Conservation (phyloP, 2,113 vertebrate species). For the Danio rerio region GRCz12tu NC_133177.1:267001-267500, state of each 20-base stretch:
- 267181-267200: not conserved
- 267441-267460: not conserved
- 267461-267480: not conserved
- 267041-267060: not conserved
- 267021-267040: not conserved
- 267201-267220: not conserved
- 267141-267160: not conserved
- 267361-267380: not conserved
- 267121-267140: not conserved
- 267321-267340: not conserved
- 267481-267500: not conserved
- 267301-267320: slow-evolving; percentile 12
- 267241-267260: not conserved
- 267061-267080: not conserved
- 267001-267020: not conserved
- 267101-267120: not conserved
- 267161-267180: not conserved
- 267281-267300: not conserved
- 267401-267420: not conserved
- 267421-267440: no score
- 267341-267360: slow-evolving; percentile 3
- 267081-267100: not conserved
- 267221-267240: not conserved
- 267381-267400: not conserved
- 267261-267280: not conserved